Evolutionary conservation across 2,888 invertebrate species (phyloP).

Genomic region (Lycophotia porphyrea): DNA sequence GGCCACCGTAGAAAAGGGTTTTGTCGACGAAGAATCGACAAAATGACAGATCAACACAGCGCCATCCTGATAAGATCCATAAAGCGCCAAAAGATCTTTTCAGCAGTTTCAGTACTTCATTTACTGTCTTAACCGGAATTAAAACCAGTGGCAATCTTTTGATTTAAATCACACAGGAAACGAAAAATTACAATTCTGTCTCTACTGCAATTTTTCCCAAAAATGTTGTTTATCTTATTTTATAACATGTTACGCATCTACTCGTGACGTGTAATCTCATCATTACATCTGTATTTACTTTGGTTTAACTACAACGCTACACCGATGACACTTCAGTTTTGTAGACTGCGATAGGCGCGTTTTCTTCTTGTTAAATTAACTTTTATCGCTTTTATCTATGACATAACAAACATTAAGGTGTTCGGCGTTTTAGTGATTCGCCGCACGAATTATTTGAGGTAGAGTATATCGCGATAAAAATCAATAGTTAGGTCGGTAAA

Average conservation of each 20-base stretch:
- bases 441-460: neutral
- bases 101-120: neutral
- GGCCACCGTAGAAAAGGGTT: no score
- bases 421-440: conserved; percentile 16
- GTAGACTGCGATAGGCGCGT: conserved; percentile 22
- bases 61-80: no score
- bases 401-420: conserved; percentile 39
- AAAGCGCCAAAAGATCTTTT: neutral
- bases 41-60: no score
- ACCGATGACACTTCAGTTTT: conserved; percentile 29
- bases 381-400: conserved; percentile 48
- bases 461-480: neutral
- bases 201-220: neutral
- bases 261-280: conserved; percentile 25
- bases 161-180: neutral
- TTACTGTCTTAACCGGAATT: no score
- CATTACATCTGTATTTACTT: conserved; percentile 45
- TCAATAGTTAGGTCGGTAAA: no score
- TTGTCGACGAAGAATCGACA: no score
- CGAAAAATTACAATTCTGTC: neutral
- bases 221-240: neutral
- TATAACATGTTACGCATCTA: conserved; percentile 18
- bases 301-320: conserved; percentile 26
- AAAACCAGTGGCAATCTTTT: no score
- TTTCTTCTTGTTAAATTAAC: conserved; percentile 42